Percentiles rank a stretch among this genome's conserved stretches.
These are phyloP conservation scores for Cisticola juncidis DNA, from an alignment of 2,113 vertebrate species.

Conservation along the genomic window DNA sequence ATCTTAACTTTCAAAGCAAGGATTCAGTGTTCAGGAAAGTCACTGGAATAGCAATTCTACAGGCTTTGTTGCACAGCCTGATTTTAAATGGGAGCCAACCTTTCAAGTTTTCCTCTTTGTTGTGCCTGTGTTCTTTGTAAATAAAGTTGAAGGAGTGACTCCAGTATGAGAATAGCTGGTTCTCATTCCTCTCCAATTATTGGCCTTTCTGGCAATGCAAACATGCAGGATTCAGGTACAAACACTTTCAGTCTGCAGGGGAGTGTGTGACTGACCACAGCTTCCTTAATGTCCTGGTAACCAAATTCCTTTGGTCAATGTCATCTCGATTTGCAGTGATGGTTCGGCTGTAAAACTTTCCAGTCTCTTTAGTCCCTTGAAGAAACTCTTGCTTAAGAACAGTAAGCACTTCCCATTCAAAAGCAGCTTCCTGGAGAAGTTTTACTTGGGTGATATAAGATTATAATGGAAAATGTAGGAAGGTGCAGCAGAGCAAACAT, in stretches of 20 bases:
- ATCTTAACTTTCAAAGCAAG: not conserved
- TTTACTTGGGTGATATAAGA: rapidly evolving
- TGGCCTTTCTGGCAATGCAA: not conserved
- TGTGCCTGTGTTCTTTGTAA: not conserved
- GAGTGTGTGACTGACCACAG: not conserved
- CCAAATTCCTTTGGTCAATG: not conserved
- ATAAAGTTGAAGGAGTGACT: not conserved
- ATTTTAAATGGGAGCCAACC: not conserved
- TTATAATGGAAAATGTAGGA: not conserved
- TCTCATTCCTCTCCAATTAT: not conserved
- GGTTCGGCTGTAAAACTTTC: not conserved
- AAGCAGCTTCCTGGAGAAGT: not conserved
- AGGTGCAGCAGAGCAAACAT: not conserved
- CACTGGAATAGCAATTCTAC: not conserved
- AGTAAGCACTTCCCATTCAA: not conserved
- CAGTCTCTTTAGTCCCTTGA: not conserved
- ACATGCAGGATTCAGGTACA: not conserved
- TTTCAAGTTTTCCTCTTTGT: not conserved
- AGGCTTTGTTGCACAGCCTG: not conserved
- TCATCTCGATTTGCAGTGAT: not conserved
- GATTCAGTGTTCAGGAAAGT: not conserved
- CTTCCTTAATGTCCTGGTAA: not conserved
- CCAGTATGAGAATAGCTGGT: not conserved
- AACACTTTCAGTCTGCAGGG: rapidly evolving
- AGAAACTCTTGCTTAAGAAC: not conserved